Base-by-base conservation (phyloP, 1,140 invertebrate species). In the Atta colombica region DNA sequence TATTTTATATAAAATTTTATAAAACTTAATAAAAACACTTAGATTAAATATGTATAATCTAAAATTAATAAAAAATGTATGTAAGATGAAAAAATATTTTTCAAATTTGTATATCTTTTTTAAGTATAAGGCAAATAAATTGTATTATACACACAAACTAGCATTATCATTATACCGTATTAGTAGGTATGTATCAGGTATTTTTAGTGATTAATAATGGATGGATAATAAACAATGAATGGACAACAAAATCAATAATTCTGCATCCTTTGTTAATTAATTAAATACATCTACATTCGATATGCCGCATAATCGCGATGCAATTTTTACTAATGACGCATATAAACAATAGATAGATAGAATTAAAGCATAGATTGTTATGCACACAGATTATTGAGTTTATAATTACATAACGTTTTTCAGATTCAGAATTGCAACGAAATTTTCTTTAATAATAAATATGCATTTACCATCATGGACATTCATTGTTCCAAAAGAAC, bases 391-490 rank as follows among this genome's bases (percentile, higher is more conserved):
- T 55, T 16, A n/a, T 39, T 68, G 0, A 45, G 8, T 45, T 68
- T 21, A 45, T 82, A 72, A 82, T 60, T 72, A 39, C 39, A 45
- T 49, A 72, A 82, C 60, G 45, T 72, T 82, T 72, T 72, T 82
- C 2, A 7, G 3, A 82, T 61, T 61, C 3, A 25, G 35, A 28
- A 35, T 35, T 45, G 35, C 10, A 81, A 60, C 18, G 18, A 55
- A 72, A 25, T 28, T 82, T 61, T n/a, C 25, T 0, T 7, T 81
- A 71, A 71, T 71, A 82, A 72, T 82, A 55, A 82, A 82, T 82
- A 35, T 72, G 25, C 68, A 58, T 72, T 72, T 72, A 81, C 12
- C 3, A 39, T 39, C 21, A 10, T 66, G 21, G 21, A 71, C 39
- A 39, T 72, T 12, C 18, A 82, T 82, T 82, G 68, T 72, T 82